Evolutionary conservation across 2,888 invertebrate species (phyloP), one percentile per base, ranked within the genome.

Genomic region (Tipula confusa): DNA sequence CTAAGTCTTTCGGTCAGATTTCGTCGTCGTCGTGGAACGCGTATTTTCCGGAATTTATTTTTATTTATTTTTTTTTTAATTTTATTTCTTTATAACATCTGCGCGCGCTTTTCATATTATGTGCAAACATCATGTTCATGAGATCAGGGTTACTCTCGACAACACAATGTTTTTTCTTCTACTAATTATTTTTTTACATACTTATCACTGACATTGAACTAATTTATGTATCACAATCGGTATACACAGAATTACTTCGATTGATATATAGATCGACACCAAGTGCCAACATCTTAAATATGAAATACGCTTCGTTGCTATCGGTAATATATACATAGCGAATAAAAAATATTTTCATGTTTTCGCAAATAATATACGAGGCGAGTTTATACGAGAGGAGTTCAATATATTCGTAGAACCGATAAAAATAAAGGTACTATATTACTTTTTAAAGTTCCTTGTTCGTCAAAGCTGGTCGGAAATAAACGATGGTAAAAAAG

Each of bases 241-340:
- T 9, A 1, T 64, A 24, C 9, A 64, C 64, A 64, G 24, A 64
- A 9, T 64, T 64, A 9, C 24, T 24, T 24, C 18, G 64, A 64
- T 64, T 64, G 64, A 64, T 64, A n/a, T n/a, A n/a, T n/a, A 64
- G 64, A 64, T 64, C 64, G 64, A 64, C 64, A 64, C 64, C n/a
- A 64, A 64, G 64, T 64, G 64, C 64, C 64, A 64, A 64, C 64
- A 64, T 24, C 24, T 64, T 24, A 64, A 64, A 24, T 64, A 64
- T 64, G 64, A 64, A 64, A 64, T 64, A 64, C 64, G 1, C 9
- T 64, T 64, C 64, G 64, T 64, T 24, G n/a, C n/a, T n/a, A n/a
- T 64, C 11, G 64, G 24, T 24, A 64, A 64, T 64, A 64, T 64
- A n/a, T n/a, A 38, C 13, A 38, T 38, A 43, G 43, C 24, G n/a